A percentile compares a stretch with the other conserved stretches of the same genome.
These are phyloP conservation scores for Xestia rhomboidea DNA, from an alignment of 2,888 invertebrate genomes.

Conservation along the genomic window DNA sequence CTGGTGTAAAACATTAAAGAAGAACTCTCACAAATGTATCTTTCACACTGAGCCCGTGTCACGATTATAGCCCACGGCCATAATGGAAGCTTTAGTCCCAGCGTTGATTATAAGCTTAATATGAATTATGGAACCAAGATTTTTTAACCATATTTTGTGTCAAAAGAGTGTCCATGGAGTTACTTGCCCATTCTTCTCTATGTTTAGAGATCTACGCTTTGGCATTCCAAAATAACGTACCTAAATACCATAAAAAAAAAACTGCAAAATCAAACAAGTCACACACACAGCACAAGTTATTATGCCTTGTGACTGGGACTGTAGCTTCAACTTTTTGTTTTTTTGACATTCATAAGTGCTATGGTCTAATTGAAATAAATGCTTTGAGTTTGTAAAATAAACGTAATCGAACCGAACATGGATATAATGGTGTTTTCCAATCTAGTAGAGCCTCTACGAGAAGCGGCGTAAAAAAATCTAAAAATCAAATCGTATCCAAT, in stretches of 20 bases:
- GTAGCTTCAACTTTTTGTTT: neutral
- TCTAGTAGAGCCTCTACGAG: neutral
- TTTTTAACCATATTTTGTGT: no score
- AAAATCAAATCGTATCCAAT: conserved; percentile 19
- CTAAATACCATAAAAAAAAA: no score
- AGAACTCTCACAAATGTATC: neutral
- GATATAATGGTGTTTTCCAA: neutral
- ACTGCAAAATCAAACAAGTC: no score
- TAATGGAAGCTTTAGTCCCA: neutral
- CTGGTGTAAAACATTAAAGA: neutral
- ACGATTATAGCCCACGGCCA: neutral
- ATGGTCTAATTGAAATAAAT: neutral
- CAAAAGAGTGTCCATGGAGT: neutral
- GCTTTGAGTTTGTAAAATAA: neutral
- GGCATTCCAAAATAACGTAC: no score
- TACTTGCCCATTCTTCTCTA: neutral
- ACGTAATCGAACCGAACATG: neutral
- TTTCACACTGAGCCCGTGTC: neutral
- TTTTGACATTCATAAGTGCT: neutral
- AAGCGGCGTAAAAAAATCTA: neutral
- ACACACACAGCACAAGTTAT: no score
- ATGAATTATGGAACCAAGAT: neutral
- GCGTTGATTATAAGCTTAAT: neutral
- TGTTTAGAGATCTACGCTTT: neutral
- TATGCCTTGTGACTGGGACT: neutral